phyloP scores from a whole-genome alignment of 2,113 vertebrate species.

The Erythrolamprus reginae region DNA sequence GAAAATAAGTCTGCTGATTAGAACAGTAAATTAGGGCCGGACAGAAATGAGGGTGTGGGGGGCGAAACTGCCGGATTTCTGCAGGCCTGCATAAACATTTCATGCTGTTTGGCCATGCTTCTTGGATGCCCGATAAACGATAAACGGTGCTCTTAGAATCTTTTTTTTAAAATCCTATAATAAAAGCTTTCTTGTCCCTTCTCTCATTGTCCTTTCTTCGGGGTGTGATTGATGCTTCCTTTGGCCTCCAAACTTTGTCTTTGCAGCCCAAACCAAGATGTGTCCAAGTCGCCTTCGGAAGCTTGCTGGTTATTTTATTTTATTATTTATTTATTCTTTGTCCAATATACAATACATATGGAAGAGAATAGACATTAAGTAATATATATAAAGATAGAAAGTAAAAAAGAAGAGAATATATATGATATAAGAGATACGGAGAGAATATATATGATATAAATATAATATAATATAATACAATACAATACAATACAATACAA shows the following conservation, averaged over 20 bases:
- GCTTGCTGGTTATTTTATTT: too few relatives aligned
- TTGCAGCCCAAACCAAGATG: not conserved
- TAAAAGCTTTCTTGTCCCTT: slow-evolving; percentile 23
- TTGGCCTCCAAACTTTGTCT: slow-evolving; percentile 19
- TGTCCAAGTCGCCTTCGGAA: too few relatives aligned
- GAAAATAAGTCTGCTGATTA: slow-evolving; percentile 69
- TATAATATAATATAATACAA: too few relatives aligned
- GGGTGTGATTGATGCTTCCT: slow-evolving; percentile 38
- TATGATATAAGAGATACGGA: too few relatives aligned
- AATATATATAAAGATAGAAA: too few relatives aligned
- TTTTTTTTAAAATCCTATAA: slow-evolving; percentile 41
- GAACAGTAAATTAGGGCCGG: slow-evolving; percentile 67
- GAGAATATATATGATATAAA: too few relatives aligned
- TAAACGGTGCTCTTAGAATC: slow-evolving; percentile 36
- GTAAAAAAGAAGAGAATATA: too few relatives aligned
- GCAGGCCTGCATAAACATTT: slow-evolving; percentile 59
- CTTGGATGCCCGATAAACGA: slow-evolving; percentile 22
- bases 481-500: too few relatives aligned
- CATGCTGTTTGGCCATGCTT: slow-evolving; percentile 36
- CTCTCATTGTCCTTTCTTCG: not conserved
- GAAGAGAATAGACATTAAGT: too few relatives aligned
- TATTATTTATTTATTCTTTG: too few relatives aligned
- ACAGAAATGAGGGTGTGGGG: slow-evolving; percentile 7
- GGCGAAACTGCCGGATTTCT: slow-evolving; percentile 24
- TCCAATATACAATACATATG: too few relatives aligned